Base-by-base conservation (phyloP, 2,888 invertebrate species). In the Philereme vetulata region DNA sequence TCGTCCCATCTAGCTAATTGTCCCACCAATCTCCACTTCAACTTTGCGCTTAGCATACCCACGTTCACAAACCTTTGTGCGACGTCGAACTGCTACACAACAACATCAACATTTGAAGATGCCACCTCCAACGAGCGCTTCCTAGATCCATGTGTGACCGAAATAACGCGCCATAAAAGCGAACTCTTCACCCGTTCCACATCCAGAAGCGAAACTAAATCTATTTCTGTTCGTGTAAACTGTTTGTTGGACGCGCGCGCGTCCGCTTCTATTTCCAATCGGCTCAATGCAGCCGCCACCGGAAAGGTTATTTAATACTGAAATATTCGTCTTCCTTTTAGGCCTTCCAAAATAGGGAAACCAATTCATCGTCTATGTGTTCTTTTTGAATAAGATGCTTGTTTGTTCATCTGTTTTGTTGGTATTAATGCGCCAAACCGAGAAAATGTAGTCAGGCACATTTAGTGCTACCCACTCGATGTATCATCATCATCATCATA, bases 281-380 rank as follows among this genome's bases (percentile, higher is more conserved):
- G 73, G 74, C 86, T 86, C 86, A 80, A 87, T 84, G 81, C 85
- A 85, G 84, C 81, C 78, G 74, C 82, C 84, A 77, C 84, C 82
- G 85, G 86, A 85, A 86, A 83, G 78, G 77, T 78, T 69, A 67
- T 62, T n/a, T n/a, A n/a, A n/a, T 75, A 79, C 75, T 73, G 76
- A 71, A 71, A 65, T 74, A 65, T 71, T 67, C 62, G 69, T 69
- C 67, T 71, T 71, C 62, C 63, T 72, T 71, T 73, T 74, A 21
- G 21, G 21, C 21, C 21, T 21, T 21, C 21, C 21, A 21, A 21
- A 21, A 21, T 21, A 21, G 21, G 21, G 21, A 21, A 1, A 21
- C 21, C 21, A 21, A 21, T 21, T 21, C 21, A 21, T 21, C 21
- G 21, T 21, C 21, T 21, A 21, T 21, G 21, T 21, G 21, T 21